Conservation (phyloP, 2,888 invertebrate genomes). For the Agrochola circellaris region DNA sequence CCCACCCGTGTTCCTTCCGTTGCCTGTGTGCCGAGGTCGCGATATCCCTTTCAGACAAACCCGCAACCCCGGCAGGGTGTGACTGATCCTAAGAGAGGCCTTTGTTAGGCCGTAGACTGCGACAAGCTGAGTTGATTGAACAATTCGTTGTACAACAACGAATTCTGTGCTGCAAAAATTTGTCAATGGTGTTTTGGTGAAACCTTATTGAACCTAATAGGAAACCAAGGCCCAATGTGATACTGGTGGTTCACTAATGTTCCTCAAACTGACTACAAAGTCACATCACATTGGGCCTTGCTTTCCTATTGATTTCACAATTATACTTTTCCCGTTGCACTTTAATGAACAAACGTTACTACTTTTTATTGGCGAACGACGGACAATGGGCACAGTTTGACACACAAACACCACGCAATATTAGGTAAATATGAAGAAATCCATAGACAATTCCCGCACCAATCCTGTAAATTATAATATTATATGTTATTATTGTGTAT, state of each 20-base stretch:
- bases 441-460: not conserved
- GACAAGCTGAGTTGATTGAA: not conserved
- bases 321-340: not conserved
- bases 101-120: not conserved
- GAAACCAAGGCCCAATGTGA: too few species aligned
- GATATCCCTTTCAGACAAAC: too few species aligned
- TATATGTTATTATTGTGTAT: not conserved
- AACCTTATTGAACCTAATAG: too few species aligned
- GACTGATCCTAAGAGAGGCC: not conserved
- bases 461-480: not conserved
- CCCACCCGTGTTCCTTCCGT: too few species aligned
- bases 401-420: not conserved
- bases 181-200: too few species aligned
- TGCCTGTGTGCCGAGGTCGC: too few species aligned
- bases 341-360: not conserved
- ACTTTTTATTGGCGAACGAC: not conserved
- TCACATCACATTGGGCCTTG: not conserved
- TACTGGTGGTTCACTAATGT: too few species aligned
- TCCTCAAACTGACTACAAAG: not conserved
- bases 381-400: not conserved
- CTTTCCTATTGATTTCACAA: not conserved
- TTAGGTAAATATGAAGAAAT: not conserved
- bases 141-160: not conserved
- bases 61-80: too few species aligned
- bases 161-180: too few species aligned